phyloP scores from a whole-genome alignment of 2,113 vertebrate species.

The Ardeotis arabs region DNA sequence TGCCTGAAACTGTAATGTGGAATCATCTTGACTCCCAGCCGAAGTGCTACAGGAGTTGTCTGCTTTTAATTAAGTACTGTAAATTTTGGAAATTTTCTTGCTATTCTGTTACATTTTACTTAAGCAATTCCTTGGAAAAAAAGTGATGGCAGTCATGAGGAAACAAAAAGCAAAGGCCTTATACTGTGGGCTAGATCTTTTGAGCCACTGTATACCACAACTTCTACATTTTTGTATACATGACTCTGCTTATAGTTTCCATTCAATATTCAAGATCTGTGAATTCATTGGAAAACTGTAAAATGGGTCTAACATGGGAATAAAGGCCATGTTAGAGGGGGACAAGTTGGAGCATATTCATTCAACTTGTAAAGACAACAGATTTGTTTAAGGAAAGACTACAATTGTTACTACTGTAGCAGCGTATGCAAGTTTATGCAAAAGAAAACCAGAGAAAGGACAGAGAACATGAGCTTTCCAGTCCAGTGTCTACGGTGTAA shows the following conservation, averaged over 20 bases:
- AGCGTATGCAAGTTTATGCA: not conserved
- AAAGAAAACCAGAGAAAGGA: not conserved
- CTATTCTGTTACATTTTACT: not conserved
- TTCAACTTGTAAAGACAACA: not conserved
- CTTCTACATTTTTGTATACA: not conserved
- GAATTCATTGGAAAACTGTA: not conserved
- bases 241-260: not conserved
- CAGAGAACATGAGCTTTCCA: not conserved
- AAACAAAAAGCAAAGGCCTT: not conserved
- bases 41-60: not conserved
- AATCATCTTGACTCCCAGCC: not conserved
- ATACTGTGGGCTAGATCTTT: not conserved
- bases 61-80: not conserved
- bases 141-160: not conserved
- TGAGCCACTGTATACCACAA: not conserved
- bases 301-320: not conserved
- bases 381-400: not conserved
- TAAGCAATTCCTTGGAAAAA: not conserved
- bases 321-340: not conserved
- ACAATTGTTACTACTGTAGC: not conserved
- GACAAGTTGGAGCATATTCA: not conserved
- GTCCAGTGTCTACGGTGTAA: accelerated
- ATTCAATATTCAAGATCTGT: not conserved
- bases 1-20: not conserved
- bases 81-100: not conserved